These are phyloP conservation scores for Ginglymostoma cirratum DNA, from an alignment of 2,113 vertebrate species.

Conservation along the genomic window DNA sequence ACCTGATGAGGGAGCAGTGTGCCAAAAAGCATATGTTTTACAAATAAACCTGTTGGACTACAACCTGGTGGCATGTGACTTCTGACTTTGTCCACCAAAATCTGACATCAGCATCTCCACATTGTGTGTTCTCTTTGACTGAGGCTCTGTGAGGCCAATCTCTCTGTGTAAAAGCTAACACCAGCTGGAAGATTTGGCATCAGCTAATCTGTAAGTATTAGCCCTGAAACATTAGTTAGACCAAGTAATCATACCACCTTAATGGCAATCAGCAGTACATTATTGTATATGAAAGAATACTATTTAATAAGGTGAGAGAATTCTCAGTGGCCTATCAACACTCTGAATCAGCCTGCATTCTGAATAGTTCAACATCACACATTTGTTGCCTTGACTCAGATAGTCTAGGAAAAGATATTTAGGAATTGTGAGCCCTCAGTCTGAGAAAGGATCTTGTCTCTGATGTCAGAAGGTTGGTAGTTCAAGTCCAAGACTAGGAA, in stretches of 20 bases:
- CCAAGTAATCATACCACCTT: background rate
- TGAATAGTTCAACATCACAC: background rate
- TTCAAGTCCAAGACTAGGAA: background rate
- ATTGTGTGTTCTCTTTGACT: background rate
- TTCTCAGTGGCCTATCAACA: background rate
- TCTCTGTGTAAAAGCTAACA: background rate
- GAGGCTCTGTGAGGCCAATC: background rate
- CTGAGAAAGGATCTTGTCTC: background rate
- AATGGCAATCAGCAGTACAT: background rate
- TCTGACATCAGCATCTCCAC: too few relatives aligned
- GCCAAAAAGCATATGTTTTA: too few relatives aligned
- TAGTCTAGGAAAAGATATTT: background rate
- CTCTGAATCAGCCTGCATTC: background rate
- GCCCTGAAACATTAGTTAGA: background rate
- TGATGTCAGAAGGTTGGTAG: background rate
- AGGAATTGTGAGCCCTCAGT: background rate
- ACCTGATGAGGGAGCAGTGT: too few relatives aligned
- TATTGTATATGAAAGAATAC: background rate
- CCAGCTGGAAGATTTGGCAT: background rate
- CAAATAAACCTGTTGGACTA: too few relatives aligned
- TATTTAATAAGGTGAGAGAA: background rate
- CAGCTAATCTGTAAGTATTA: background rate
- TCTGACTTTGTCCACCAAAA: too few relatives aligned
- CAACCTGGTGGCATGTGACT: too few relatives aligned
- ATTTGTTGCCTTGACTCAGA: background rate